phyloP scores from a whole-genome alignment of 2,113 vertebrate species.

The Pseudonaja textilis region DNA sequence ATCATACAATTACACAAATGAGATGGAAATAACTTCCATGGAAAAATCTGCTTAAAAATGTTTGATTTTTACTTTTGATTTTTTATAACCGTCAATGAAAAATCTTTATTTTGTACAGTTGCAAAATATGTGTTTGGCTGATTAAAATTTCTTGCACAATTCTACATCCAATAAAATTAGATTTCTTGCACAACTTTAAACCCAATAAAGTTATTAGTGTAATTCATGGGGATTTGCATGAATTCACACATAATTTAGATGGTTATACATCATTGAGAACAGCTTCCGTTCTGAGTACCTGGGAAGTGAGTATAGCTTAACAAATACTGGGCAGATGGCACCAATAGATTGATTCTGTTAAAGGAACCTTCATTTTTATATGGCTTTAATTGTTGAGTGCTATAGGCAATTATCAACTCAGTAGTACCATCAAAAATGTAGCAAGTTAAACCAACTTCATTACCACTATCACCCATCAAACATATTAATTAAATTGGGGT shows the following conservation, averaged over 20 bases:
- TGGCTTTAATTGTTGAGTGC: not conserved
- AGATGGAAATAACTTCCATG: not conserved
- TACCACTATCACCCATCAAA: not conserved
- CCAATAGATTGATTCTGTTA: not conserved
- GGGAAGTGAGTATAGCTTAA: not conserved
- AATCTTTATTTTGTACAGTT: not conserved
- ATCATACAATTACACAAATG: not conserved
- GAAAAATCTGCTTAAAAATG: not conserved
- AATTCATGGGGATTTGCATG: not conserved
- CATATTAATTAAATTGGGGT: slow-evolving; percentile 30
- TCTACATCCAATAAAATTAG: not conserved
- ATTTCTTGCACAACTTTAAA: not conserved
- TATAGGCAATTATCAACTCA: slow-evolving; percentile 8
- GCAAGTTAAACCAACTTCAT: not conserved
- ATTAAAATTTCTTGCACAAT: not conserved
- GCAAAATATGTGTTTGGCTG: not conserved
- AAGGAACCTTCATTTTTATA: not conserved
- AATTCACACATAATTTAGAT: not conserved
- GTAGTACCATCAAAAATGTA: not conserved
- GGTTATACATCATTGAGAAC: not conserved
- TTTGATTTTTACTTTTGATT: not conserved
- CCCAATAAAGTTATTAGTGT: not conserved
- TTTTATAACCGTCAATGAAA: not conserved
- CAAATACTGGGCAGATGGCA: not conserved
- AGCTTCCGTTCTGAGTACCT: not conserved